Base-by-base conservation (phyloP, 2,888 invertebrate species). In the Melanotus villosus region DNA sequence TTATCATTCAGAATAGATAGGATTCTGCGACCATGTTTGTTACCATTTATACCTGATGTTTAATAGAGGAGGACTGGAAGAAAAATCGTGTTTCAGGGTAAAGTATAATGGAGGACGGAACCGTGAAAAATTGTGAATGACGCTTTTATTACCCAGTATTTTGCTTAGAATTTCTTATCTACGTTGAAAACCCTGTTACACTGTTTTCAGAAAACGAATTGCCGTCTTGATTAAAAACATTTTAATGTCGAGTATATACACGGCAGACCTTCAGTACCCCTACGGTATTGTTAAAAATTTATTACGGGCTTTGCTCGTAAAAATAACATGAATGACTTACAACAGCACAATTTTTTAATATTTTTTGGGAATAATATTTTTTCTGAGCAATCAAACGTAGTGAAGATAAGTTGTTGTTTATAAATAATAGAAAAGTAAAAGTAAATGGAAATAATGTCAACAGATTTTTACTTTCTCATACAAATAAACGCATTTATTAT, bases 1-100 rank as follows among this genome's bases (percentile, higher is more conserved):
- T 77, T 77, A 79, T 79, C 79, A 79, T 64, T 70, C 75, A 71
- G 72, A 68, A 72, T 70, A 70, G 72, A 71, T 74, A 65, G 68
- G 69, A 71, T 59, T 54, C 68, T 66, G 38, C 59, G 57, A 66
- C 64, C 62, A 65, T 68, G 65, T 62, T 62, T 50, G 52, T 69
- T 69, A 68, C 58, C 68, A 68, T 64, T 68, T 68, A 65, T 59
- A 36, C 62, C 34, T 50, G 50, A 50, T 62, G 62, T 50, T 62
- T 62, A 50, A 62, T 50, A 50, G 62, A 34, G 52, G 52, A 30
- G 32, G 32, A 47, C 23, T 47, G 47, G 47, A 47, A 47, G 47
- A 47, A 47, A 47, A 47, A 47, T 47, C 19, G 47, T 47, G 47
- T 47, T 47, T n/a, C 47, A 26, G 47, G 10, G 43, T 10, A 18